Conservation (phyloP, 2,888 invertebrate species). For the Andrena dorsata region DNA sequence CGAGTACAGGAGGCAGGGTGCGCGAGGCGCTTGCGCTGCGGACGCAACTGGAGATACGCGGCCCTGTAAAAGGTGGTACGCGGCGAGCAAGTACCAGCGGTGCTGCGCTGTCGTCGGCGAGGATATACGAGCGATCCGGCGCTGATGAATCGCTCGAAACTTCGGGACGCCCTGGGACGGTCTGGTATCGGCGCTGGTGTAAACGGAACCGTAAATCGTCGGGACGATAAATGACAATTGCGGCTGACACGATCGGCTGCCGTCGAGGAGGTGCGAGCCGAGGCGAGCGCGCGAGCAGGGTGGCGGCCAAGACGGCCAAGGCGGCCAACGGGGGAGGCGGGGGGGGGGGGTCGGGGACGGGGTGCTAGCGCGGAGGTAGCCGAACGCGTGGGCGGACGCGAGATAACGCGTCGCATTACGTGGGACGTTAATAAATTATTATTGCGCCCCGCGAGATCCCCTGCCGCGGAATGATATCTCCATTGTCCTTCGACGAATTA, state of each 20-base stretch:
- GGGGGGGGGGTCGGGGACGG: conserved; percentile 13
- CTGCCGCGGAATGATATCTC: conserved; percentile 78
- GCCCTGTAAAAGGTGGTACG: conserved; percentile 60
- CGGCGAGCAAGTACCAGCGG: conserved; percentile 52
- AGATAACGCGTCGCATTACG: conserved; percentile 76
- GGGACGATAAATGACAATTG: conserved; percentile 84
- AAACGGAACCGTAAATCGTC: conserved; percentile 82
- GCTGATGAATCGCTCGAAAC: conserved; percentile 79
- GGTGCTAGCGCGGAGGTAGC: conserved; percentile 71
- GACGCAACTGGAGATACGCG: conserved; percentile 63
- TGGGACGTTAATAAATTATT: conserved; percentile 81
- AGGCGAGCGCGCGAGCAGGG: neutral
- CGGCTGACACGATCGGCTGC: conserved; percentile 77
- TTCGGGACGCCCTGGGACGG: conserved; percentile 65
- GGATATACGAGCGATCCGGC: conserved; percentile 80
- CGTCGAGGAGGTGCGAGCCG: conserved; percentile 40
- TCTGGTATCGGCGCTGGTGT: conserved; percentile 73
- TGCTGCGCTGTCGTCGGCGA: conserved; percentile 65
- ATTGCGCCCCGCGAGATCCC: conserved; percentile 72
- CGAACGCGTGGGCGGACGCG: conserved; percentile 75
- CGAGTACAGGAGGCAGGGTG: conserved; percentile 26
- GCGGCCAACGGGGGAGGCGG: neutral
- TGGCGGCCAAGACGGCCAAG: neutral
- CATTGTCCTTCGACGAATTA: conserved; percentile 79
- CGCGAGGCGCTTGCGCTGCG: conserved; percentile 15